These are phyloP conservation scores for Drosophila paranaensis DNA, from an alignment of 2,888 invertebrate genomes.

Conservation along the genomic window DNA sequence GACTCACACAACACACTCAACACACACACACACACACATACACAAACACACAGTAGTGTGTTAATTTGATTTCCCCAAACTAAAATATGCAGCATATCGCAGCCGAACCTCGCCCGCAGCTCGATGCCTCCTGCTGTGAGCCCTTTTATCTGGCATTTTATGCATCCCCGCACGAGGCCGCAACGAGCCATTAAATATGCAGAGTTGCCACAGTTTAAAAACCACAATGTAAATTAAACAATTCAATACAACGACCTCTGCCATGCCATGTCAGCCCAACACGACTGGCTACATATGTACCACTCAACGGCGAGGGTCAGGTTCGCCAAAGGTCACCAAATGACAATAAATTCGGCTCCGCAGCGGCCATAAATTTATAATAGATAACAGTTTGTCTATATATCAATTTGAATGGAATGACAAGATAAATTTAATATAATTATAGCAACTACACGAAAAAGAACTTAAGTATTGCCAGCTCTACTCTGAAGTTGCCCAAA, in stretches of 20 bases:
- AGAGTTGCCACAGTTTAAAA: slow-evolving; percentile 59
- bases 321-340: neutral
- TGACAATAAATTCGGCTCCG: neutral
- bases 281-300: slow-evolving; percentile 1
- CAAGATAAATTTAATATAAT: neutral
- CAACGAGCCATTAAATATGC: slow-evolving; percentile 64
- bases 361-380: neutral
- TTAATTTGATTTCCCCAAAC: slow-evolving; percentile 47
- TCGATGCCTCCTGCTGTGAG: slow-evolving; percentile 4
- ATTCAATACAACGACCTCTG: slow-evolving; percentile 24
- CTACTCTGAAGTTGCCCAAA: neutral
- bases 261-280: slow-evolving; percentile 4
- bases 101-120: neutral
- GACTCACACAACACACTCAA: neutral
- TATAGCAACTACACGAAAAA: neutral
- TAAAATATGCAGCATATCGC: slow-evolving; percentile 17
- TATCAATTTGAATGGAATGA: neutral
- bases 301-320: neutral
- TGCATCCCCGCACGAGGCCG: slow-evolving; percentile 30
- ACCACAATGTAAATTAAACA: slow-evolving; percentile 63
- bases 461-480: neutral
- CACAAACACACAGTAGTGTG: slow-evolving; percentile 15
- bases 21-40: neutral
- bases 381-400: slow-evolving; percentile 5
- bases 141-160: slow-evolving; percentile 25